Percentiles rank a stretch among this genome's conserved stretches.
Conservation (phyloP, 2,888 invertebrate species). For the Sphinx pinastri region DNA sequence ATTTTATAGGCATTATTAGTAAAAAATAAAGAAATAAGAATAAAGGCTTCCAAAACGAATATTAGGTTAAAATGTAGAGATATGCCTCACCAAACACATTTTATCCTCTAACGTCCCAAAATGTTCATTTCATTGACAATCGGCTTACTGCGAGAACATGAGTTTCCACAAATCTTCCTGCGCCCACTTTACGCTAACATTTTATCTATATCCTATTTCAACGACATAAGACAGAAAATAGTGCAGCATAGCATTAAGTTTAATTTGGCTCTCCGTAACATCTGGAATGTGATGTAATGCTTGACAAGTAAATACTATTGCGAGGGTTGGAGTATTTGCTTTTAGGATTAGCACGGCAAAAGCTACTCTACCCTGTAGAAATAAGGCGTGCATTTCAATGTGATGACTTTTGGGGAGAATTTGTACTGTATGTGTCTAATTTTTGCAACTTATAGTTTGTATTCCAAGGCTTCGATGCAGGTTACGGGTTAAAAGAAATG, state of each 20-base stretch:
- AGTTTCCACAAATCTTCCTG: conserved; percentile 52
- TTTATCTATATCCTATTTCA: neutral
- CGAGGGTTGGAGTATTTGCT: conserved; percentile 37
- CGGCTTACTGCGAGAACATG: conserved; percentile 70
- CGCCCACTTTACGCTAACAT: conserved; percentile 23
- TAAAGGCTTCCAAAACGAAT: neutral
- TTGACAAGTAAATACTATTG: conserved; percentile 62
- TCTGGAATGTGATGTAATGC: conserved; percentile 68
- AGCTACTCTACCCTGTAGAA: neutral
- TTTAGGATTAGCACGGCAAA: conserved; percentile 2
- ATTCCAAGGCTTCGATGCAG: neutral
- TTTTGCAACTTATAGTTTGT: conserved; percentile 5
- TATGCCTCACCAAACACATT: conserved; percentile 22
- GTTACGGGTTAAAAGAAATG: neutral
- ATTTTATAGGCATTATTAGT: neutral
- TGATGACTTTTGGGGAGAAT: neutral
- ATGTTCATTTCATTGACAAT: conserved; percentile 54
- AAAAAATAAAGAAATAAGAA: neutral
- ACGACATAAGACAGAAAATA: conserved; percentile 33
- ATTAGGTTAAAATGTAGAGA: conserved; percentile 14
- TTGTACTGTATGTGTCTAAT: conserved; percentile 6
- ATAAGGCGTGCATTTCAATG: neutral
- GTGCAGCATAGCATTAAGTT: conserved; percentile 2
- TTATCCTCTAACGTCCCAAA: conserved; percentile 33
- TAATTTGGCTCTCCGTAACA: conserved; percentile 45